A percentile compares a stretch with the other conserved stretches of the same genome.
phyloP scores from a whole-genome alignment of 2,113 vertebrate species.

The Heterocephalus glaber region DNA sequence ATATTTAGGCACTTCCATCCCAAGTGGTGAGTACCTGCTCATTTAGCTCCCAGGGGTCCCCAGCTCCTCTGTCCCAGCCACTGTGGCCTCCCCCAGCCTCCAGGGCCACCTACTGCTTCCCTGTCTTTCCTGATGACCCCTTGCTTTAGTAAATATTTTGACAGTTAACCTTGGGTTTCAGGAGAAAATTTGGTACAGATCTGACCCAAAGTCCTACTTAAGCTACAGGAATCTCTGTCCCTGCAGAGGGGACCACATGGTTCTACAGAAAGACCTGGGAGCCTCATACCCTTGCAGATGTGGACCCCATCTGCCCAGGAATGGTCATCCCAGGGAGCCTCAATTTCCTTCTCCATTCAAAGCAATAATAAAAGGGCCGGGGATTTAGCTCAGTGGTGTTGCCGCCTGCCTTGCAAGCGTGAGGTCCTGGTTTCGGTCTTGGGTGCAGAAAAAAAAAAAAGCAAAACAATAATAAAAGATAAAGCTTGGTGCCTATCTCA shows the following conservation, averaged over 20 bases:
- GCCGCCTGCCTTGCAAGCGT: too few relatives aligned
- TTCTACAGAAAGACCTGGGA: neutral
- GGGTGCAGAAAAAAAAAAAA: too few relatives aligned
- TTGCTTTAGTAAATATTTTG: neutral
- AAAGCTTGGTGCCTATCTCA: neutral
- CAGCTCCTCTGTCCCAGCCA: neutral
- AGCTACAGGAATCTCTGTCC: neutral
- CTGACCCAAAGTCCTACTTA: neutral
- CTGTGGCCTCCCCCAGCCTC: neutral
- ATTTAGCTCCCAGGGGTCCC: neutral
- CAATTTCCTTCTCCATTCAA: neutral
- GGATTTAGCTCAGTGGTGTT: too few relatives aligned
- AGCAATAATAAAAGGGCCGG: neutral
- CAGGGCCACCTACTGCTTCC: neutral
- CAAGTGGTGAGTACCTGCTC: neutral
- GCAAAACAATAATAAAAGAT: too few relatives aligned
- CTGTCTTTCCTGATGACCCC: neutral
- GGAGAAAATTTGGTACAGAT: neutral
- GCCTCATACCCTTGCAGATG: neutral
- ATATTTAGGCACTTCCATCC: neutral
- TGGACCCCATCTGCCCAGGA: neutral
- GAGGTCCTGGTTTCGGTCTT: too few relatives aligned
- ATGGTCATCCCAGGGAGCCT: neutral
- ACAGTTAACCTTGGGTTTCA: neutral
- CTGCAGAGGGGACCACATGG: rapidly evolving